These are phyloP conservation scores for Caerostris darwini DNA, from an alignment of 1,140 invertebrate species.

Conservation along the genomic window DNA sequence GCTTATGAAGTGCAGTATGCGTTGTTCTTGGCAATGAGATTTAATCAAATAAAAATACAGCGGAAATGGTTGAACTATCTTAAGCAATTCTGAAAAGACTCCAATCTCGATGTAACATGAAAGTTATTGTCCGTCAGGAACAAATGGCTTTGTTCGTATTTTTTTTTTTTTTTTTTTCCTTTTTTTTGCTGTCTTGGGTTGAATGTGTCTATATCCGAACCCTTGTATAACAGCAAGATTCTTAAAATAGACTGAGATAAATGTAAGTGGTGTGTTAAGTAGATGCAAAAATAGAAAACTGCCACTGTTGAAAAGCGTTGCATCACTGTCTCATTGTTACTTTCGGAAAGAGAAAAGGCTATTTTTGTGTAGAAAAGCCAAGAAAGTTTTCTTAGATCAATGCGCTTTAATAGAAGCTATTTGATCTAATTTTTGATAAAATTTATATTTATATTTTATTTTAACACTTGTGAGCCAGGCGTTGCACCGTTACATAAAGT, in stretches of 20 bases:
- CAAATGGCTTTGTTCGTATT: background rate
- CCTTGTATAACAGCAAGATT: background rate
- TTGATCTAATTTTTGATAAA: too few species aligned
- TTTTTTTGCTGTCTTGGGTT: background rate
- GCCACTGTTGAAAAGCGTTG: conserved; percentile 11
- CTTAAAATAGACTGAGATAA: conserved; percentile 56
- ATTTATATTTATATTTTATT: too few species aligned
- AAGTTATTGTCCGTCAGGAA: background rate
- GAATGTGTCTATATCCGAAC: conserved; percentile 4
- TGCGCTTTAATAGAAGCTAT: background rate
- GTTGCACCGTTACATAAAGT: too few species aligned
- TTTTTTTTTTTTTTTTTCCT: background rate
- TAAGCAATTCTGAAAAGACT: background rate
- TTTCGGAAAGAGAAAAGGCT: background rate
- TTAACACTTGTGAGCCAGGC: too few species aligned
- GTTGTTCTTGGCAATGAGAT: background rate
- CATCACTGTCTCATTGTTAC: conserved; percentile 44
- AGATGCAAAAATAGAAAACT: conserved; percentile 52
- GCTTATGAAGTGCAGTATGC: background rate
- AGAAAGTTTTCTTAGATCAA: background rate
- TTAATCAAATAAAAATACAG: background rate
- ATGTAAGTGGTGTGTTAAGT: conserved; percentile 49
- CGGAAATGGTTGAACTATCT: background rate
- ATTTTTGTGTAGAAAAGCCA: conserved; percentile 3
- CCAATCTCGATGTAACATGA: conserved; percentile 22